Evolutionary conservation across 2,797 vertebrate genomes (phyloP), one percentile per base, ranked within the genome.

Genomic region (Lacerta viridis): DNA sequence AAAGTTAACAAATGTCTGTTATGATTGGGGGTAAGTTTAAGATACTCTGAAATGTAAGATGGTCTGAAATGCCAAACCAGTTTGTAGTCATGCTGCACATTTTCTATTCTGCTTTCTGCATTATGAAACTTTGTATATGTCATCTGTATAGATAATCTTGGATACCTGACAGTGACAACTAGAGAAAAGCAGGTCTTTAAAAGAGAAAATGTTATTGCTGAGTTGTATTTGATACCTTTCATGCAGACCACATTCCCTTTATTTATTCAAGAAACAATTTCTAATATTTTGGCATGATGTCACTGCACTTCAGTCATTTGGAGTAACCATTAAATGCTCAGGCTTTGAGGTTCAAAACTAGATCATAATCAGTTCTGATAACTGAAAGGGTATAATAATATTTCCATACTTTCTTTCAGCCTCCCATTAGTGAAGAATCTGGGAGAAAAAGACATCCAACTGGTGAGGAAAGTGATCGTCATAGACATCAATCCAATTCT

Each of bases 371-470:
- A 15, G 50, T 15, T 55, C 20, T 27, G 36, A 71, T 3, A 11
- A 6, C 55, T 59, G 41, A 9, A 55, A 50, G 17, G 36, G 66
- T 36, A 20, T 85, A 29, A 59, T 69, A 71, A 87, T 68, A 23
- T 87, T 29, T 87, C 64, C 88, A 87, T 94, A 79, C 81, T 95
- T 59, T 46, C 90, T 90, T 96, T n/a, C 97, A 99, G 99, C 98
- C 98, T 92, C 98, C 98, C 3, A 95, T 98, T 81, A 97, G 97
- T 95, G 98, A 99, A 89, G 98, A 98, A 85, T 96, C 94, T 86
- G 97, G 97, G 91, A 97, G 97, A 93, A 98, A 97, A 94, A 98
- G 97, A 95, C 90, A 92, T 92, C 97, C 97, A 85, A 91, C 96
- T 33, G 97, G 95, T 90, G 98, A 98, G 36, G 98, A 98, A 29